Conservation (phyloP, 2,113 vertebrate genomes). For the Cyphomyrus plagiostoma region DNA sequence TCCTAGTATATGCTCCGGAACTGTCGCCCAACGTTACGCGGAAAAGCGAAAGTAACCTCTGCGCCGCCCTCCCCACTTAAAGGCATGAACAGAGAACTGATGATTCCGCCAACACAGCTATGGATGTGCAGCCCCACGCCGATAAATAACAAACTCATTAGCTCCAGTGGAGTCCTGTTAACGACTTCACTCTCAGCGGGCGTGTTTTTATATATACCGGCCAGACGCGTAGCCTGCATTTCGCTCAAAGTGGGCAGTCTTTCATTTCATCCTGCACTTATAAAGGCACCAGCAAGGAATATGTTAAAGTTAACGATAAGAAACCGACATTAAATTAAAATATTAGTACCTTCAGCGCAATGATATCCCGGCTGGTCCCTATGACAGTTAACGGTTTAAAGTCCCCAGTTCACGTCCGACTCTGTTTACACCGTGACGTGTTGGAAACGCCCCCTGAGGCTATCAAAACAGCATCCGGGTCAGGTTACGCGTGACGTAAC, state of each 20-base stretch:
- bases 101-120: background rate
- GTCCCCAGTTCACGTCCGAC: slow-evolving; percentile 20
- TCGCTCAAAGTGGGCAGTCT: background rate
- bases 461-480: background rate
- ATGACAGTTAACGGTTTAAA: slow-evolving; percentile 52
- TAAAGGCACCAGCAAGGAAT: background rate
- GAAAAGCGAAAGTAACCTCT: background rate
- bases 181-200: background rate
- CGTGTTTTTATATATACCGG: background rate
- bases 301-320: background rate
- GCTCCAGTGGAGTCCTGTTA: background rate
- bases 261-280: background rate
- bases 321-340: background rate
- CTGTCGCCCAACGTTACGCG: background rate
- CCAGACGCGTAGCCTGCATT: background rate
- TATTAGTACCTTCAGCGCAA: background rate
- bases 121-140: background rate
- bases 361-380: background rate
- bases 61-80: background rate
- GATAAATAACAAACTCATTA: background rate
- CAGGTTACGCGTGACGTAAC: slow-evolving; percentile 20
- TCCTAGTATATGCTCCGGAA: background rate
- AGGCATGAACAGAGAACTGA: background rate
- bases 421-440: slow-evolving; percentile 37
- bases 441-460: background rate